phyloP scores from a whole-genome alignment of 1,140 invertebrate genomes.

The Hesperophylax magnus region DNA sequence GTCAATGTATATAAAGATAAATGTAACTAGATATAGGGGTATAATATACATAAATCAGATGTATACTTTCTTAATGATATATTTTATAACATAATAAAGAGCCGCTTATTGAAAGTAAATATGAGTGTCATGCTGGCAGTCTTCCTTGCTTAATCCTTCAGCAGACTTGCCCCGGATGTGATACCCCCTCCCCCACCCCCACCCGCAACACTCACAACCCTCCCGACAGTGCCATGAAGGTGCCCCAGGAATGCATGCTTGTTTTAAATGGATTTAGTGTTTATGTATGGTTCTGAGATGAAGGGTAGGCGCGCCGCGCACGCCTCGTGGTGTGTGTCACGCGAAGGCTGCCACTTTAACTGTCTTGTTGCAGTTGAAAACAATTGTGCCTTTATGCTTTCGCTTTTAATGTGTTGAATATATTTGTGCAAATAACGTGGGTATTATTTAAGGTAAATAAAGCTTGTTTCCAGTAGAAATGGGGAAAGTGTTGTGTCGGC shows the following conservation, averaged over 20 bases:
- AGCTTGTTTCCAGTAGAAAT: constrained; percentile 37
- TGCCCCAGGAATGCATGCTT: background rate
- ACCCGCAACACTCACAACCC: background rate
- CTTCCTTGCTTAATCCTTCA: constrained; percentile 6
- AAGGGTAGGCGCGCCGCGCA: background rate
- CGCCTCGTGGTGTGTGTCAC: background rate
- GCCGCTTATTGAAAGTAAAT: constrained; percentile 46
- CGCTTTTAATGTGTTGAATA: constrained; percentile 54
- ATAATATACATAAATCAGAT: constrained; percentile 44
- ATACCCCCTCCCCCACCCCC: background rate
- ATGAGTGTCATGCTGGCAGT: constrained; percentile 6
- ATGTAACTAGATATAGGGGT: constrained; percentile 47
- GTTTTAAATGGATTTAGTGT: constrained; percentile 8
- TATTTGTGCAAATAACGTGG: constrained; percentile 47
- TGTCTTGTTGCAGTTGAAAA: constrained; percentile 43
- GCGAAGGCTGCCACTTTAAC: constrained; percentile 49
- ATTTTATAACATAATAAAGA: constrained; percentile 44
- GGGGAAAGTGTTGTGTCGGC: background rate
- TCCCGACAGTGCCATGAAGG: constrained; percentile 1
- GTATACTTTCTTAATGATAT: constrained; percentile 50
- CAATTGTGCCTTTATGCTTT: constrained; percentile 58
- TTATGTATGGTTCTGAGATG: background rate
- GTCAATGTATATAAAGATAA: constrained; percentile 53
- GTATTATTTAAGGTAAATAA: constrained; percentile 49
- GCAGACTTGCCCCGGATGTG: background rate